Percentiles rank a stretch among this genome's conserved stretches.
These are phyloP conservation scores for Lepilemur septentrionalis DNA, from an alignment of 2,797 vertebrate genomes.

Conservation along the genomic window DNA sequence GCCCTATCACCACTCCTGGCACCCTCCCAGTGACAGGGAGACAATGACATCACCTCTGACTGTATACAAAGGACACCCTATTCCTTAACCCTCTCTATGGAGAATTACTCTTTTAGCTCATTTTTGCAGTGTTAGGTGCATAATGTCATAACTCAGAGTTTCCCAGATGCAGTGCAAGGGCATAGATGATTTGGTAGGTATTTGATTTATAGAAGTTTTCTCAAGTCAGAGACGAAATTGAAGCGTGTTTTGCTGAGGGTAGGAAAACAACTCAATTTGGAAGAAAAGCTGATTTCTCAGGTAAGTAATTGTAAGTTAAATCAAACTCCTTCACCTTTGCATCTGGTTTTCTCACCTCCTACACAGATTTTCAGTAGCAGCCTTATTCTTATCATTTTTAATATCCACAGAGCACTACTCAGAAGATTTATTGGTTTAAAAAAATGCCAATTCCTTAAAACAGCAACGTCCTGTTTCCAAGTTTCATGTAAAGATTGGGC, in stretches of 20 bases:
- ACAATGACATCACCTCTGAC: conserved; percentile 1
- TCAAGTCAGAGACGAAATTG: neutral
- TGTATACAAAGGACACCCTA: neutral
- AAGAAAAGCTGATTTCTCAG: conserved; percentile 52
- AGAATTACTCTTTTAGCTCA: neutral
- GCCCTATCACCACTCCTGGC: neutral
- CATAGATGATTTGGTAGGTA: neutral
- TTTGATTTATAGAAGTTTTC: conserved; percentile 31
- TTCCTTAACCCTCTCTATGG: neutral
- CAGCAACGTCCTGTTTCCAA: neutral
- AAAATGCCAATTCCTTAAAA: conserved; percentile 41
- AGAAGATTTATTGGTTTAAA: conserved; percentile 28
- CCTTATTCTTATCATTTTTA: neutral
- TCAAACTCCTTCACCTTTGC: neutral
- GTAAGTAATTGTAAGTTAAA: neutral
- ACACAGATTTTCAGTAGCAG: neutral
- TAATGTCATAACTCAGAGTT: conserved; percentile 10
- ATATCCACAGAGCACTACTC: neutral
- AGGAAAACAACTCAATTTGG: conserved; percentile 46
- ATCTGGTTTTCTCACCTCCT: neutral
- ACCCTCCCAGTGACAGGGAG: neutral
- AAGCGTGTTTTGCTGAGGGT: conserved; percentile 27
- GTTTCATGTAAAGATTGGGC: neutral
- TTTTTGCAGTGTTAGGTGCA: neutral
- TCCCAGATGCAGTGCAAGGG: conserved; percentile 43